Percentiles rank a stretch among this genome's conserved stretches.
phyloP scores from a whole-genome alignment of 2,797 vertebrate species.

The Chaenodraco wilsoni region DNA sequence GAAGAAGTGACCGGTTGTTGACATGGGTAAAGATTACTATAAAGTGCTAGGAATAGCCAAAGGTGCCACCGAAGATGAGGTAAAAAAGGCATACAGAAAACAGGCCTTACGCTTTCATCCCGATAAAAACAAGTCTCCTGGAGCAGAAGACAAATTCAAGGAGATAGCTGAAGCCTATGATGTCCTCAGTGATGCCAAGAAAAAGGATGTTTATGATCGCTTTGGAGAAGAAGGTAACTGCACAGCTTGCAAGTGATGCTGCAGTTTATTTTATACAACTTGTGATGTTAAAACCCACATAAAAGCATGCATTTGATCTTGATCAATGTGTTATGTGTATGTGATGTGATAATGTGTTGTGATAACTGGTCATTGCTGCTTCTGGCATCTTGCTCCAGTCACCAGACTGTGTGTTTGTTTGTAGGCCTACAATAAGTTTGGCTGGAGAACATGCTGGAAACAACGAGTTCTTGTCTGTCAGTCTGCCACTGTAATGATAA shows the following conservation, averaged over 20 bases:
- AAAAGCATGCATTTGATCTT: background rate
- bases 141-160: slow-evolving; percentile 97
- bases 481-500: slow-evolving; percentile 6
- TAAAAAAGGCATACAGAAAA: slow-evolving; percentile 98
- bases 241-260: background rate
- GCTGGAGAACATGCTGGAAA: slow-evolving; percentile 69
- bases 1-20: slow-evolving; percentile 38
- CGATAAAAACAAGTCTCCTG: slow-evolving; percentile 96
- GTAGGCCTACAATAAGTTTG: slow-evolving; percentile 39
- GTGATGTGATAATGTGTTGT: background rate
- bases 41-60: slow-evolving; percentile 93
- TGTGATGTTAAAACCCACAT: background rate
- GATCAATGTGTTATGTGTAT: background rate
- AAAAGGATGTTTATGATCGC: slow-evolving; percentile 95
- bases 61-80: slow-evolving; percentile 93
- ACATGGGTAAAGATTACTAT: slow-evolving; percentile 99
- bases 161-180: slow-evolving; percentile 98
- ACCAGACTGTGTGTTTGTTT: slow-evolving; percentile 8
- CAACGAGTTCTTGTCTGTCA: slow-evolving; percentile 28
- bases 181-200: slow-evolving; percentile 95
- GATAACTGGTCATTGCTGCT: background rate
- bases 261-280: background rate
- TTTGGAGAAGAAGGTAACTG: slow-evolving; percentile 94
- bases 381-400: slow-evolving; percentile 8
- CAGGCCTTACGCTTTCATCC: slow-evolving; percentile 96